Evolutionary conservation across 2,113 vertebrate genomes (phyloP).

Genomic region (Zosterops lateralis): DNA sequence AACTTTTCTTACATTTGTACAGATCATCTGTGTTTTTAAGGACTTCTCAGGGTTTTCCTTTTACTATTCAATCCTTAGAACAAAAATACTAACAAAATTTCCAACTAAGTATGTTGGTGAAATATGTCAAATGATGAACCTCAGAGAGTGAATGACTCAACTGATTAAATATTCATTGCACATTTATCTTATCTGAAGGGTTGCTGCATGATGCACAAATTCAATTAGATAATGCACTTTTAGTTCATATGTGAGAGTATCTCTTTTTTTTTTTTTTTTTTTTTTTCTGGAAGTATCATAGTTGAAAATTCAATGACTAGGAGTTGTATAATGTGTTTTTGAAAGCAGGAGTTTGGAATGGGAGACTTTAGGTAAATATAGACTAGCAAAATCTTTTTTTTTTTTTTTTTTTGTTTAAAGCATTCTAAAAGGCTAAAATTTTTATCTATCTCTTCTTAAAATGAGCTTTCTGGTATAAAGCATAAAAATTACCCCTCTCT

Average conservation of each 20-base stretch:
- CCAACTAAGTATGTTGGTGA: background rate
- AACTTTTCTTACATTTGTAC: background rate
- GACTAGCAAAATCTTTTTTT: background rate
- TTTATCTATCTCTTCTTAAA: background rate
- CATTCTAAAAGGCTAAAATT: background rate
- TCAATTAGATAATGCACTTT: background rate
- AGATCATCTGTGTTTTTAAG: background rate
- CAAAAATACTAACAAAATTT: background rate
- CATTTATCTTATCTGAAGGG: background rate
- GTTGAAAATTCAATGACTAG: background rate
- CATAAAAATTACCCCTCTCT: rapidly evolving
- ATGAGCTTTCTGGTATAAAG: background rate
- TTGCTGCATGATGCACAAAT: background rate
- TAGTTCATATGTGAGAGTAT: background rate
- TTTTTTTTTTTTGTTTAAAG: background rate
- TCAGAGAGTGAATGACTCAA: background rate
- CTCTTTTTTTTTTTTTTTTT: background rate
- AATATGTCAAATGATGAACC: background rate
- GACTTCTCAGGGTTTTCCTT: background rate
- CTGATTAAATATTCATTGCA: background rate
- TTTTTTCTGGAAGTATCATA: background rate
- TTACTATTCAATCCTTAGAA: background rate
- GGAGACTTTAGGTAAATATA: background rate
- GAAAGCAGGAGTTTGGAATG: background rate
- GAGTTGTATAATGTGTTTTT: background rate